Conservation (phyloP, 1,140 invertebrate species). For the Cydia amplana region DNA sequence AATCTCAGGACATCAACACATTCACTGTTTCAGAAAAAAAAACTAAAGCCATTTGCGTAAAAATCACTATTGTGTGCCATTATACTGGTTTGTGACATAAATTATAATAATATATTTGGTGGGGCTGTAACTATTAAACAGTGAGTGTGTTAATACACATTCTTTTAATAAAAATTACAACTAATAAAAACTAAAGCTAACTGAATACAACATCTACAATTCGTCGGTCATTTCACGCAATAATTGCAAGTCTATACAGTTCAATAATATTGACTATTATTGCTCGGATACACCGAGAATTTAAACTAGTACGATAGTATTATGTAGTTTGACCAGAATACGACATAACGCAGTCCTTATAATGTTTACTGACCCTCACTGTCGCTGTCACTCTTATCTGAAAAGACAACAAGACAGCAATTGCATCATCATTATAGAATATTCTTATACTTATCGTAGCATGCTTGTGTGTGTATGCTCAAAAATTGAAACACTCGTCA, state of each 20-base stretch:
- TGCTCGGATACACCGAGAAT: conserved; percentile 53
- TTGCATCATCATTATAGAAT: conserved; percentile 34
- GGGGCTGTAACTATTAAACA: conserved; percentile 66
- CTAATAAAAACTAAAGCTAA: conserved; percentile 66
- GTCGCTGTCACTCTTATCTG: conserved; percentile 95
- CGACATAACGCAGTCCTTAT: conserved; percentile 62
- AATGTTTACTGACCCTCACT: conserved; percentile 89
- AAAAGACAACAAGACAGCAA: conserved; percentile 66
- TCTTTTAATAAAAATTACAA: conserved; percentile 54
- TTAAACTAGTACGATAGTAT: conserved; percentile 66
- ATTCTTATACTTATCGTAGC: not conserved
- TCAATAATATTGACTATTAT: conserved; percentile 49
- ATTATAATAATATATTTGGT: conserved; percentile 63
- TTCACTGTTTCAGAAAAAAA: conserved; percentile 64
- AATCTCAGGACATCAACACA: conserved; percentile 73
- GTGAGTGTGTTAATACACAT: conserved; percentile 78
- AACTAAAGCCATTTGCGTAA: conserved; percentile 15
- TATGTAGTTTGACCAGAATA: conserved; percentile 78
- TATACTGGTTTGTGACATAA: conserved; percentile 49
- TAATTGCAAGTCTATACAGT: conserved; percentile 33
- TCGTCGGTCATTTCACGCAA: conserved; percentile 35
- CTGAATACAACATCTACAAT: conserved; percentile 64
- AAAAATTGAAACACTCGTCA: conserved; percentile 4
- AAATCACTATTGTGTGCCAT: conserved; percentile 37
- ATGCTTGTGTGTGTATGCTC: conserved; percentile 13